Percentiles rank a stretch among this genome's conserved stretches.
phyloP scores from a whole-genome alignment of 1,140 invertebrate species.

The Calliopsis andreniformis region DNA sequence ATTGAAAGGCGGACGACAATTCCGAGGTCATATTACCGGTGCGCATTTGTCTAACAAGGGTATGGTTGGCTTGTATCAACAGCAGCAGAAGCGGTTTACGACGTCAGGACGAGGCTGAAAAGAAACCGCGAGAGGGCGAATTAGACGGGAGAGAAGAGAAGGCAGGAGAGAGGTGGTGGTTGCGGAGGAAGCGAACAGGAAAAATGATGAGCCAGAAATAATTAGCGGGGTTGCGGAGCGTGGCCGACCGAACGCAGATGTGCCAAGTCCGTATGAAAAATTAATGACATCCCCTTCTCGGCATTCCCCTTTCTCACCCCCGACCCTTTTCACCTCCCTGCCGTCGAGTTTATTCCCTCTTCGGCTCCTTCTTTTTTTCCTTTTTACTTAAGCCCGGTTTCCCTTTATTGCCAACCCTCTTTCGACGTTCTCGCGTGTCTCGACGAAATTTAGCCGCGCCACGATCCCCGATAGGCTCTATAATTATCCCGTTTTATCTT shows the following conservation, averaged over 20 bases:
- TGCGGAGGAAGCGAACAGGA: slow-evolving; percentile 28
- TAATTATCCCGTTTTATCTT: slow-evolving; percentile 81
- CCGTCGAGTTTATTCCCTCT: slow-evolving; percentile 54
- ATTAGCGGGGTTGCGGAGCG: slow-evolving; percentile 58
- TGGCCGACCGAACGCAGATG: slow-evolving; percentile 62
- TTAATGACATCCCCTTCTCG: slow-evolving; percentile 61
- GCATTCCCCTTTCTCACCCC: slow-evolving; percentile 34
- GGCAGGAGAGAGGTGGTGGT: neutral
- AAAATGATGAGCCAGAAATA: slow-evolving; percentile 66
- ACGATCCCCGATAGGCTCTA: slow-evolving; percentile 79
- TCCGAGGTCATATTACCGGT: neutral
- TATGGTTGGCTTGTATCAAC: neutral
- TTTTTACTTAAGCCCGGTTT: slow-evolving; percentile 62
- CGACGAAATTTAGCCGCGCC: slow-evolving; percentile 78
- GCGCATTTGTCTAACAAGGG: slow-evolving; percentile 33
- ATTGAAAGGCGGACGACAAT: slow-evolving; percentile 27
- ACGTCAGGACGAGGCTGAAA: neutral
- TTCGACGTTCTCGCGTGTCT: slow-evolving; percentile 78
- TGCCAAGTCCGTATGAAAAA: slow-evolving; percentile 58
- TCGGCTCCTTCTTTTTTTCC: slow-evolving; percentile 39
- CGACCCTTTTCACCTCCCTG: slow-evolving; percentile 38
- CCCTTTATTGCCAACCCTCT: slow-evolving; percentile 72
- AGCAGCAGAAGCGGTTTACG: neutral
- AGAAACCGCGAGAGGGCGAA: slow-evolving; percentile 15
- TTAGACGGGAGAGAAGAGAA: neutral